Percentiles rank a stretch among this genome's conserved stretches.
These are phyloP conservation scores for Jaculus jaculus DNA, from an alignment of 2,113 vertebrate species.

Conservation along the genomic window DNA sequence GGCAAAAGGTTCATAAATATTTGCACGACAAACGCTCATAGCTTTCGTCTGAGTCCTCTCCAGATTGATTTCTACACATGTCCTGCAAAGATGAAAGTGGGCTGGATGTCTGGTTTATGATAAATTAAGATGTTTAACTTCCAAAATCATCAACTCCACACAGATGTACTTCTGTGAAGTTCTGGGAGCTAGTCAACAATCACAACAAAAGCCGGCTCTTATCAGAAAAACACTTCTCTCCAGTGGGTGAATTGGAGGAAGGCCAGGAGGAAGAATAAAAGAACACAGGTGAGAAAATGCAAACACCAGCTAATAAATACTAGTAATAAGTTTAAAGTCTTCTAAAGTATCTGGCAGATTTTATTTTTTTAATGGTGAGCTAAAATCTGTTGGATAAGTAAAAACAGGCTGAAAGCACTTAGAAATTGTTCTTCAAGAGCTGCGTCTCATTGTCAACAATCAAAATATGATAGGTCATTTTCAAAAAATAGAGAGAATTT, in stretches of 20 bases:
- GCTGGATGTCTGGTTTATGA: slow-evolving; percentile 79
- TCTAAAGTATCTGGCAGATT: slow-evolving; percentile 47
- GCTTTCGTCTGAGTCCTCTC: slow-evolving; percentile 71
- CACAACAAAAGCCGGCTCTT: slow-evolving; percentile 55
- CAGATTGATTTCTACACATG: slow-evolving; percentile 66
- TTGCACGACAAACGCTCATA: slow-evolving; percentile 81
- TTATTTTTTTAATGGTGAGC: slow-evolving; percentile 52
- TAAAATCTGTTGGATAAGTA: slow-evolving; percentile 68
- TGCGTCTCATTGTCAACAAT: slow-evolving; percentile 76
- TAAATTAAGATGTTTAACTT: slow-evolving; percentile 76
- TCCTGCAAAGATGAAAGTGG: slow-evolving; percentile 80
- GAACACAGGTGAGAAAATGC: slow-evolving; percentile 41
- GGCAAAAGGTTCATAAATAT: slow-evolving; percentile 83
- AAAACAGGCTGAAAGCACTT: slow-evolving; percentile 75
- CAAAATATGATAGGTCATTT: slow-evolving; percentile 54
- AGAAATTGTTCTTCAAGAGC: slow-evolving; percentile 63
- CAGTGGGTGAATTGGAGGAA: slow-evolving; percentile 49
- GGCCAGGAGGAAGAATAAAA: neutral
- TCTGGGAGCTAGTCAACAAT: slow-evolving; percentile 59
- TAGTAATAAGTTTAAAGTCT: slow-evolving; percentile 50
- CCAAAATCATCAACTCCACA: slow-evolving; percentile 41
- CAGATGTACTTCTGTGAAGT: slow-evolving; percentile 72
- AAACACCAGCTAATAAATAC: slow-evolving; percentile 71
- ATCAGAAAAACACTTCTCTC: slow-evolving; percentile 66
- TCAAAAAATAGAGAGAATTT: neutral